phyloP scores from a whole-genome alignment of 1,140 invertebrate genomes.

The Zaprionus davidi region DNA sequence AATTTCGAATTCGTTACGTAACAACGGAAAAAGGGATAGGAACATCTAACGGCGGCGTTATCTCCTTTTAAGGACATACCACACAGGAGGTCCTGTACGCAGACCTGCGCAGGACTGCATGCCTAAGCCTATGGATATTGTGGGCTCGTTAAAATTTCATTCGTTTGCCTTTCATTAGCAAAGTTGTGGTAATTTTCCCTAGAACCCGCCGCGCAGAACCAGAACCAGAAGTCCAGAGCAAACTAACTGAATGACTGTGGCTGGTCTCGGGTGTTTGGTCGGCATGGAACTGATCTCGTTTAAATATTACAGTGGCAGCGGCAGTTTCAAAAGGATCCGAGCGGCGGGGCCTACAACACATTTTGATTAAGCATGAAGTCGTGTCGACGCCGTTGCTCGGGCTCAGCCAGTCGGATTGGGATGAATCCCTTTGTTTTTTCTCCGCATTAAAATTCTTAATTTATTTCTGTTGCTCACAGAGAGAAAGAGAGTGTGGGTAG shows the following conservation, averaged over 20 bases:
- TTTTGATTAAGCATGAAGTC: constrained; percentile 81
- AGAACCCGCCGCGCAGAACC: constrained; percentile 38
- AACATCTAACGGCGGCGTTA: constrained; percentile 59
- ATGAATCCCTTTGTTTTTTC: constrained; percentile 63
- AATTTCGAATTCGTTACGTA: constrained; percentile 60
- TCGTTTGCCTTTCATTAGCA: constrained; percentile 77
- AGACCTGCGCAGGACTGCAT: constrained; percentile 29
- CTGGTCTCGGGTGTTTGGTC: constrained; percentile 8
- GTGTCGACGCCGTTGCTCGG: constrained; percentile 53
- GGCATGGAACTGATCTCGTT: constrained; percentile 72
- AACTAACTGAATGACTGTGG: constrained; percentile 35
- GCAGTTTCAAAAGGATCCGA: constrained; percentile 69
- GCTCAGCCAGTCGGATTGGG: background rate
- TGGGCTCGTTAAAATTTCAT: constrained; percentile 80
- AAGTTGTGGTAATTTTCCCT: constrained; percentile 71
- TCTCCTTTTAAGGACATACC: constrained; percentile 75
- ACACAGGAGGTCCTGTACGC: constrained; percentile 64
- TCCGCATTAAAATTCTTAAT: constrained; percentile 80
- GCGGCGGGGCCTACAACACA: constrained; percentile 66
- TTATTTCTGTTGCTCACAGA: constrained; percentile 58
- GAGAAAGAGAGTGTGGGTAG: background rate
- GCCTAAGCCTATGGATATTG: constrained; percentile 21
- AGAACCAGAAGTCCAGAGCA: constrained; percentile 16
- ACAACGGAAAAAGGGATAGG: constrained; percentile 25
- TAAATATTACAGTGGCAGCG: constrained; percentile 79